These are phyloP conservation scores for Arenicola marina DNA, from an alignment of 2,888 invertebrate genomes.

Conservation along the genomic window DNA sequence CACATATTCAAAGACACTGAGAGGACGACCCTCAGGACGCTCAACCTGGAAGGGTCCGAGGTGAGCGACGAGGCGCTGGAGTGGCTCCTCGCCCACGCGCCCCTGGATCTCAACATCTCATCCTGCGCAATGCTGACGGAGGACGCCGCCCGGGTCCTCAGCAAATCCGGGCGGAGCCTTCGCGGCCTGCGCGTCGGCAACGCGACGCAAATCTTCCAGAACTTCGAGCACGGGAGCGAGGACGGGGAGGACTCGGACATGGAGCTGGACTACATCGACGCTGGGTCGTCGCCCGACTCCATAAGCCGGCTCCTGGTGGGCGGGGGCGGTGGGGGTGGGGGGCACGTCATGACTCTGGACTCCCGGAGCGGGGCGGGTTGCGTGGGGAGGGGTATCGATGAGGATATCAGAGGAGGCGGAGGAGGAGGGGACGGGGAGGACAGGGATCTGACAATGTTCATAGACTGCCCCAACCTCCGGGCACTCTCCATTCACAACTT, in stretches of 20 bases:
- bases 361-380: too few species aligned
- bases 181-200: constrained; percentile 16
- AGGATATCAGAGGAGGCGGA: too few species aligned
- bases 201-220: constrained; percentile 19
- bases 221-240: neutral
- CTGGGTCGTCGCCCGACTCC: too few species aligned
- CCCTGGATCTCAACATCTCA: constrained; percentile 75
- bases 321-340: too few species aligned
- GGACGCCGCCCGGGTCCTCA: neutral
- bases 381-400: too few species aligned
- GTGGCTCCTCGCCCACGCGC: constrained; percentile 74
- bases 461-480: too few species aligned
- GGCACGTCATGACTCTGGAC: too few species aligned
- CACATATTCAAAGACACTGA: constrained; percentile 16
- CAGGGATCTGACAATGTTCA: too few species aligned
- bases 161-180: constrained; percentile 9
- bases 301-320: too few species aligned
- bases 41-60: constrained; percentile 67
- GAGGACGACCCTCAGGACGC: constrained; percentile 3
- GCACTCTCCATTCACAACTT: neutral
- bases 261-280: neutral
- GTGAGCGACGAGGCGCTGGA: constrained; percentile 75
- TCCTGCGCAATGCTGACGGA: constrained; percentile 65
- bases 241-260: constrained; percentile 3
- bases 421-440: too few species aligned